Conservation (phyloP, 2,888 invertebrate genomes). For the Ornithoptera priamus region DNA sequence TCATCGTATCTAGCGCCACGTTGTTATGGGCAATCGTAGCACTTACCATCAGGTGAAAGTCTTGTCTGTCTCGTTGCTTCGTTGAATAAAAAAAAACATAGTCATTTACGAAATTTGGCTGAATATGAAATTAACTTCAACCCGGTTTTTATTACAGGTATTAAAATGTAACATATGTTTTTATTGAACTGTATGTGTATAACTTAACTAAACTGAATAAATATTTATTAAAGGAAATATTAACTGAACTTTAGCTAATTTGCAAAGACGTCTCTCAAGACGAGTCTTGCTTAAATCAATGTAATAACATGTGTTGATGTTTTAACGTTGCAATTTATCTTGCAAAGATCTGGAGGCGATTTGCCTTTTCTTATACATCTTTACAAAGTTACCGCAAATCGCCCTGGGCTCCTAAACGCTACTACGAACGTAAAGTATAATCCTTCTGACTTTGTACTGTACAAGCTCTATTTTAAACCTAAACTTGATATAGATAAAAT, state of each 20-base stretch:
- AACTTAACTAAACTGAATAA: too few relatives aligned
- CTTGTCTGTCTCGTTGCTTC: too few relatives aligned
- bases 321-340: slow-evolving; percentile 52
- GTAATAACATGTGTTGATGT: slow-evolving; percentile 56
- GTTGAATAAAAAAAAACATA: too few relatives aligned
- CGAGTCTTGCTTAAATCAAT: slow-evolving; percentile 56
- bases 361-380: slow-evolving; percentile 58
- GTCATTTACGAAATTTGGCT: too few relatives aligned
- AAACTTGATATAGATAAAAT: slow-evolving; percentile 41
- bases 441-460: slow-evolving; percentile 57
- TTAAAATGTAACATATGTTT: too few relatives aligned
- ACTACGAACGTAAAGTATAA: slow-evolving; percentile 70
- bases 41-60: too few relatives aligned
- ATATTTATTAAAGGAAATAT: too few relatives aligned
- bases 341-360: slow-evolving; percentile 52
- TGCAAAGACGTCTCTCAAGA: slow-evolving; percentile 49
- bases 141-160: too few relatives aligned
- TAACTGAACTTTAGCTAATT: slow-evolving; percentile 42
- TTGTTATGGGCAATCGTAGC: too few relatives aligned
- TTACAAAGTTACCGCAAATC: slow-evolving; percentile 67
- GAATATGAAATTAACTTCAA: too few relatives aligned
- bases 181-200: too few relatives aligned
- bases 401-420: slow-evolving; percentile 74
- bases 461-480: slow-evolving; percentile 41
- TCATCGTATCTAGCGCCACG: too few relatives aligned